Evolutionary conservation across 2,113 vertebrate species (phyloP).

Genomic region (Dipodomys stephensi): DNA sequence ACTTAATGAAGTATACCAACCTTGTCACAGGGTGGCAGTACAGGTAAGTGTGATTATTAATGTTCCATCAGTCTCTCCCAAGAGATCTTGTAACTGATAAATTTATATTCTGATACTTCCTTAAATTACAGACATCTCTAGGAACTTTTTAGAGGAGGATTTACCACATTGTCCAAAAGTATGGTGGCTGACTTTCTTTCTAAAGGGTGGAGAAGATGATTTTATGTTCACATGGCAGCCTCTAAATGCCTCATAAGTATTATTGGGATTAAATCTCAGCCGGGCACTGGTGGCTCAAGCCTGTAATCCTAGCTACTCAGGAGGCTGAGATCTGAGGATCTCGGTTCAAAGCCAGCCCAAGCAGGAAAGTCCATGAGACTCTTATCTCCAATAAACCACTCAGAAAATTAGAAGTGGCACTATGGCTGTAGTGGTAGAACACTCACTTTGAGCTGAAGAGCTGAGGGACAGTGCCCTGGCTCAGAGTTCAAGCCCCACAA

Average conservation of each 20-base stretch:
- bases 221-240: background rate
- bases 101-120: slow-evolving; percentile 27
- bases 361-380: no score
- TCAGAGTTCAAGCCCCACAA: no score
- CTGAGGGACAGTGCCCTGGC: no score
- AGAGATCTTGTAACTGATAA: background rate
- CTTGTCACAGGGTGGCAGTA: slow-evolving; percentile 99
- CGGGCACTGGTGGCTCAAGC: no score
- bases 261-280: background rate
- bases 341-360: no score
- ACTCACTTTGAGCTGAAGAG: no score
- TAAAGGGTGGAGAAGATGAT: background rate
- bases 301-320: no score
- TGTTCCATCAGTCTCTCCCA: background rate
- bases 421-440: no score
- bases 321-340: no score
- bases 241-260: background rate
- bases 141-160: background rate
- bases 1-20: slow-evolving; percentile 99
- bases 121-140: background rate
- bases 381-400: no score
- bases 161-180: background rate
- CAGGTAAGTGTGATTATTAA: slow-evolving; percentile 88
- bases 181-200: background rate
- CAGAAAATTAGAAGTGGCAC: no score